These are phyloP conservation scores for Melanostigma gelatinosum DNA, from an alignment of 2,113 vertebrate genomes.

Conservation along the genomic window DNA sequence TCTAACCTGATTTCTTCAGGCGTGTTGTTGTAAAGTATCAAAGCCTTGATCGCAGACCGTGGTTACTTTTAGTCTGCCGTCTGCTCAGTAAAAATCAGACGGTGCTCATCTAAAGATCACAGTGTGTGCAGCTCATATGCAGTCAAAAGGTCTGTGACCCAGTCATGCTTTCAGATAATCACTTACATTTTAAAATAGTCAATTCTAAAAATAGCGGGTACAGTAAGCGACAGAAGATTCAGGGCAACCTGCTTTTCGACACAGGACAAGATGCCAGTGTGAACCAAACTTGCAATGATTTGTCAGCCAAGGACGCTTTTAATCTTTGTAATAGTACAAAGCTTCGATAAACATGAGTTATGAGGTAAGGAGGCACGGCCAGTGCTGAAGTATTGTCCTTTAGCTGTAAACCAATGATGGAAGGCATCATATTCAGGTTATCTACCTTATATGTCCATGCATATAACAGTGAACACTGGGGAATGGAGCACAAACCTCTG, in stretches of 20 bases:
- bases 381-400: not conserved
- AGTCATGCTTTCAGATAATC: slow-evolving; percentile 38
- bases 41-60: not conserved
- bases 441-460: not conserved
- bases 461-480: not conserved
- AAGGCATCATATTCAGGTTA: not conserved
- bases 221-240: slow-evolving; percentile 9
- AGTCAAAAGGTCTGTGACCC: slow-evolving; percentile 17
- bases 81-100: slow-evolving; percentile 7
- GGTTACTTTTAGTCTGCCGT: not conserved
- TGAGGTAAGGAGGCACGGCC: not conserved
- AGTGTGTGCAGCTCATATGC: slow-evolving; percentile 10
- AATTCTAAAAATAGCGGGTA: slow-evolving; percentile 19
- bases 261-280: not conserved
- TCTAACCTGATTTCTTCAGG: not conserved
- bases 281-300: not conserved
- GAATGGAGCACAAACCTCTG: not conserved
- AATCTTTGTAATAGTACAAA: not conserved
- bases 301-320: not conserved
- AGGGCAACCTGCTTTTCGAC: not conserved
- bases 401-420: not conserved
- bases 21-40: slow-evolving; percentile 10
- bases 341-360: not conserved
- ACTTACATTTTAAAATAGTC: slow-evolving; percentile 22
- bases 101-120: slow-evolving; percentile 17